phyloP scores from a whole-genome alignment of 2,113 vertebrate genomes.

The Ariopsis seemanni region DNA sequence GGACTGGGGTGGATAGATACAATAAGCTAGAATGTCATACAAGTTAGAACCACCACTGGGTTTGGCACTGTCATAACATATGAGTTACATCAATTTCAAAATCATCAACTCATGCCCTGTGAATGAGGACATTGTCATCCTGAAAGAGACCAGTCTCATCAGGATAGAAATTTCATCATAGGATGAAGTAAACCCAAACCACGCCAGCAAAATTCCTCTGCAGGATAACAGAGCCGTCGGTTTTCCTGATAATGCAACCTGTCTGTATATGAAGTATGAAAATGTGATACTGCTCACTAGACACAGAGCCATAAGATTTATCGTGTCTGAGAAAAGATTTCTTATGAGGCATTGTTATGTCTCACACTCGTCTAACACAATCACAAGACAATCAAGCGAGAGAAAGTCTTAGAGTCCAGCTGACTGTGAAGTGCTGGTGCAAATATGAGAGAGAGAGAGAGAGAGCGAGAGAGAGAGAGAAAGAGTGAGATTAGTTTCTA shows the following conservation, averaged over 20 bases:
- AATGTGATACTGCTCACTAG: conserved; percentile 5
- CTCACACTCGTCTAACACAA: conserved; percentile 26
- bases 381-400: conserved; percentile 25
- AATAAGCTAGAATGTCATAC: too few relatives aligned
- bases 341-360: conserved; percentile 32
- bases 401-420: conserved; percentile 7
- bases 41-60: neutral
- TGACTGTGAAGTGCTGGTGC: conserved; percentile 28
- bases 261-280: conserved; percentile 6
- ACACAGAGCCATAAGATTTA: conserved; percentile 24
- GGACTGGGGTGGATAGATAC: too few relatives aligned
- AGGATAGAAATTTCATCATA: neutral
- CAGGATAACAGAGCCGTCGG: neutral
- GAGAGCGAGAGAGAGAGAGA: conserved; percentile 11
- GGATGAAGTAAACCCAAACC: neutral
- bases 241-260: neutral
- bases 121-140: neutral
- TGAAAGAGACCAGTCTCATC: neutral
- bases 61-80: neutral
- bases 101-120: neutral
- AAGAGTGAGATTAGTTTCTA: conserved; percentile 33
- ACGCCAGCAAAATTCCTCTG: neutral
- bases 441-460: conserved; percentile 27
- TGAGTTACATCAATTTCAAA: neutral
- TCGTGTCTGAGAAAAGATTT: conserved; percentile 41